A percentile compares a stretch with the other conserved stretches of the same genome.
phyloP scores from a whole-genome alignment of 2,888 invertebrate genomes.

The Caenorhabditis imperialis region DNA sequence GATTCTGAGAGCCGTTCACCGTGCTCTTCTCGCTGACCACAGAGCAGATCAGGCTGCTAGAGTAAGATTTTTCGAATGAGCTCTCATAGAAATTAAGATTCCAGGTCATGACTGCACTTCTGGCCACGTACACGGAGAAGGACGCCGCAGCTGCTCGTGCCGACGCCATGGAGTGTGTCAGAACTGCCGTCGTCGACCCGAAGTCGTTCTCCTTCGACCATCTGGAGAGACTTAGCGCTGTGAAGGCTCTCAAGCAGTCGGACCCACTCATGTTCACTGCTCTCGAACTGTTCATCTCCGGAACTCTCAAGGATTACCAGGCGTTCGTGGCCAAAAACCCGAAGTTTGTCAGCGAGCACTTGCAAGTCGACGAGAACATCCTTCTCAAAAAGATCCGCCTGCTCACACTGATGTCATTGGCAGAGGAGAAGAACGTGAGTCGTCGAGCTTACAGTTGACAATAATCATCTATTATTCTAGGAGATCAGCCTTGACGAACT shows the following conservation, averaged over 20 bases:
- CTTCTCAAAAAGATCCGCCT: constrained; percentile 89
- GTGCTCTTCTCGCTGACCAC: constrained; percentile 82
- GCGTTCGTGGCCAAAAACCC: constrained; percentile 86
- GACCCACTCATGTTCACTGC: constrained; percentile 71
- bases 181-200: constrained; percentile 89
- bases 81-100: constrained; percentile 22
- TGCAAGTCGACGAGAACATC: constrained; percentile 67
- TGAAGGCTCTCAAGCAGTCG: constrained; percentile 85
- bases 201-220: constrained; percentile 96
- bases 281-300: constrained; percentile 70
- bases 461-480: constrained; percentile 77
- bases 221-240: constrained; percentile 91
- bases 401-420: constrained; percentile 96
- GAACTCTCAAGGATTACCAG: constrained; percentile 68
- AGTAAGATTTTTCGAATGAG: constrained; percentile 45
- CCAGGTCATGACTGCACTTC: constrained; percentile 88
- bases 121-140: constrained; percentile 92
- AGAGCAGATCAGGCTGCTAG: constrained; percentile 79
- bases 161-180: constrained; percentile 92
- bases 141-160: constrained; percentile 96
- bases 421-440: constrained; percentile 85
- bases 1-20: constrained; percentile 70
- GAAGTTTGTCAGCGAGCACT: constrained; percentile 53
- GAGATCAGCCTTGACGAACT: constrained; percentile 93
- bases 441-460: not conserved